Conservation (phyloP, 2,113 vertebrate species). For the Gnathonemus longibarbis region DNA sequence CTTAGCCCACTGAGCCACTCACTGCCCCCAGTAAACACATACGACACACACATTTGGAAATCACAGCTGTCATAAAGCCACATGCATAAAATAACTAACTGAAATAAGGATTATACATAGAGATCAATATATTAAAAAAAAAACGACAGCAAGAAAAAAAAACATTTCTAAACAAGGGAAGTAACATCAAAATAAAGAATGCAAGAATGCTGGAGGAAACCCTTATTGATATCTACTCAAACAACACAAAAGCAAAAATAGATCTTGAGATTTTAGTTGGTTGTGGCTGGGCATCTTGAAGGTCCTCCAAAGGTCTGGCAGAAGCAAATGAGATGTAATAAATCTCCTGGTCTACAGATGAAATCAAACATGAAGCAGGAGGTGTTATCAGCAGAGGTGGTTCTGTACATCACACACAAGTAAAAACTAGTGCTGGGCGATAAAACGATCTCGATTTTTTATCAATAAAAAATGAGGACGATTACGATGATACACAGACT, state of each 20-base stretch:
- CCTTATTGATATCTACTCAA: not conserved
- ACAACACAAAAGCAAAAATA: not conserved
- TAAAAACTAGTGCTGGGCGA: too few relatives aligned
- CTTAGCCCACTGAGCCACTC: too few relatives aligned
- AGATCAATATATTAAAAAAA: not conserved
- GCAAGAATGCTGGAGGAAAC: not conserved
- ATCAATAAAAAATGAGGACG: too few relatives aligned
- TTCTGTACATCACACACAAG: not conserved
- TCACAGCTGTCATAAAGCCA: not conserved
- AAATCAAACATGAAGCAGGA: not conserved
- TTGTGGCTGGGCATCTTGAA: not conserved
- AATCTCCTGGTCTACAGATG: not conserved
- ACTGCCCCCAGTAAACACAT: not conserved
- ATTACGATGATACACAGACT: too few relatives aligned
- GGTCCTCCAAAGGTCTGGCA: not conserved
- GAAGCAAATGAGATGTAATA: not conserved
- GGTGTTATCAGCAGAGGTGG: not conserved
- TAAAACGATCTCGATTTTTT: too few relatives aligned
- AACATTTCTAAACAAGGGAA: not conserved
- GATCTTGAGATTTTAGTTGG: not conserved
- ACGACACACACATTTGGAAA: not conserved
- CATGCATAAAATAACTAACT: not conserved
- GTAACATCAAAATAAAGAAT: not conserved
- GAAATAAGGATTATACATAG: not conserved
- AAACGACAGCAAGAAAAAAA: too few relatives aligned